Conservation (phyloP, 2,888 invertebrate genomes). For the Dasypogon diadema region DNA sequence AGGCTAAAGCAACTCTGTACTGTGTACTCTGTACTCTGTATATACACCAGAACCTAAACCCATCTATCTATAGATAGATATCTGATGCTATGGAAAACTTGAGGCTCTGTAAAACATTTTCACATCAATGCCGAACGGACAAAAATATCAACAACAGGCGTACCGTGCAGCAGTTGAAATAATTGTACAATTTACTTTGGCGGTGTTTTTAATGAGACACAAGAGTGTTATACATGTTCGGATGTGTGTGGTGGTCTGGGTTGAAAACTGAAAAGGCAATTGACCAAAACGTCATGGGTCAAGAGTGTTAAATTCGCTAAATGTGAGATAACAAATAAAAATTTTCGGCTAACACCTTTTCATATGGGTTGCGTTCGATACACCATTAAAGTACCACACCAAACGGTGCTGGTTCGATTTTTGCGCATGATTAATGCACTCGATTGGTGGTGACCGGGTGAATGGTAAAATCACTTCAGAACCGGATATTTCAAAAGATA, state of each 20-base stretch:
- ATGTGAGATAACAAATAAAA: background rate
- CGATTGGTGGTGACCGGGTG: background rate
- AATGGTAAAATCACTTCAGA: no score
- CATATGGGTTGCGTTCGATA: no score
- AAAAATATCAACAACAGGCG: background rate
- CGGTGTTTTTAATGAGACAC: background rate
- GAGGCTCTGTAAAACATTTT: conserved; percentile 4
- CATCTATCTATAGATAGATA: no score
- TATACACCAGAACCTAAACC: no score
- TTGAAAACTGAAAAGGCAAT: background rate
- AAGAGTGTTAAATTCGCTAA: background rate
- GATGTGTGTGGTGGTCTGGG: background rate
- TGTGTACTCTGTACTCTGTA: background rate
- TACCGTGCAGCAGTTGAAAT: background rate
- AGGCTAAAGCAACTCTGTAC: background rate
- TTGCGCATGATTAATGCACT: conserved; percentile 13
- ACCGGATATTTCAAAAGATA: no score
- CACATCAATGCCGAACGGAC: background rate
- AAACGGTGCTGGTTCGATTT: background rate
- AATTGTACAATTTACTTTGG: conserved; percentile 3
- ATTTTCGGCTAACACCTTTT: no score
- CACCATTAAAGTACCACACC: no score
- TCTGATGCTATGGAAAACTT: background rate
- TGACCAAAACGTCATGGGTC: background rate
- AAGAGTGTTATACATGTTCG: background rate